Base-by-base conservation (phyloP, 2,888 invertebrate species). In the Drosophila neutralis region DNA sequence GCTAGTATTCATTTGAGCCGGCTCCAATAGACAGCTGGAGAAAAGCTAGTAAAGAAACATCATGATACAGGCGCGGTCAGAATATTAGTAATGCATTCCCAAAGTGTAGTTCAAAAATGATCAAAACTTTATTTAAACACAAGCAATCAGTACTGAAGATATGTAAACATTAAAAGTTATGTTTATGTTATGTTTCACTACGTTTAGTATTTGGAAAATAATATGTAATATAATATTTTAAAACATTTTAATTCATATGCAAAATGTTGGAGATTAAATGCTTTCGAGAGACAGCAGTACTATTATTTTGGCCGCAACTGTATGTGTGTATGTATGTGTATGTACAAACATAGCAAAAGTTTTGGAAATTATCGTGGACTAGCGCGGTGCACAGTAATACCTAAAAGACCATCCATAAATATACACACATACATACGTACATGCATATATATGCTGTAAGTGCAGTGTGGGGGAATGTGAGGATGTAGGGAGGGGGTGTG, bases 401-500 rank as follows among this genome's bases (percentile, higher is more conserved):
- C 24, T 45, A 45, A 45, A 45, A 45, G 24, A 24, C 24, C 45
- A 24, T 24, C 8, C 24, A 45, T 15, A 24, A 7, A 24, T 21
- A 24, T 13, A 21, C 45, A 13, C 21, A 21, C 2, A 45, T 7
- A 7, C 21, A 21, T 8, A 24, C 15, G 4, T 7, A 13, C 13
- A 8, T 24, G 4, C 45, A 45, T 45, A 4, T 18, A 10, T 21
- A 11, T 21, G 42, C 11, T 21, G 21, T 6, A 21, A 42, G 42
- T 42, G 21, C 21, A 21, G 21, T 13, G 42, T 21, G 21, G 40
- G 10, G 36, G 21, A 45, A 45, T 24, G 45, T 45, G 45, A 15
- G 0, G 8, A 24, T 24, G 18, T 15, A 0, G 0, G 13, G 5
- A 35, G 4, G 3, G 29, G 29, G 29, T 0, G 13, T 2, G 5